Base-by-base conservation (phyloP, 1,140 invertebrate genomes). In the Armadillidium nasatum region DNA sequence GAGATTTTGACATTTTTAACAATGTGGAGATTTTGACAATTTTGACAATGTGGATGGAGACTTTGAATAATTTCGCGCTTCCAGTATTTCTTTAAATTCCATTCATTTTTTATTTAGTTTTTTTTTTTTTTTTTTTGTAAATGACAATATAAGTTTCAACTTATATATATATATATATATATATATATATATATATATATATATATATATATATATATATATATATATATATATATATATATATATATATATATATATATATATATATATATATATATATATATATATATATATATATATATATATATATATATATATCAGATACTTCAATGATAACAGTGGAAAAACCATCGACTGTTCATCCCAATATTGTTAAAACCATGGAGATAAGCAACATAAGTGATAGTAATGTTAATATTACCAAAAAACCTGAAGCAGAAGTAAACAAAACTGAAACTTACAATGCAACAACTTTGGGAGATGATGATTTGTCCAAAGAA, bases 331-430 rank as follows among this genome's bases (percentile, higher is more conserved):
- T 6, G 6, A 33, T 33, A 3, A 33, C 33, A 33, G 6, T 33
- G 21, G 46, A 21, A 54, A 50, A 43, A 66, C 43, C 50, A 33
- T 71, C 60, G 19, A 23, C 72, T 72, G 44, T 66, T 76, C 22
- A 54, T 60, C 19, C 19, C 45, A 19, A 54, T 44, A 21, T 54
- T 76, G 69, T 60, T 54, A 71, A 69, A 71, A 71, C 11, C 69
- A 19, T 54, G 66, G 44, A 76, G 69, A 76, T 76, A 71, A 76
- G 69, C 21, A 69, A 66, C 44, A 21, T 68, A 76, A 72, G 72
- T 71, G 67, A 71, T 76, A 66, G 66, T 68, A 71, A 76, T 76
- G 69, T 76, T 76, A 76, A 76, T 76, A 71, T 71, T 71, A 76
- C 69, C 66, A 44, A 71, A 76, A 76, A 69, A 71, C 44, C 69